Evolutionary conservation across 2,113 vertebrate genomes (phyloP).

Genomic region (Rhea americana): DNA sequence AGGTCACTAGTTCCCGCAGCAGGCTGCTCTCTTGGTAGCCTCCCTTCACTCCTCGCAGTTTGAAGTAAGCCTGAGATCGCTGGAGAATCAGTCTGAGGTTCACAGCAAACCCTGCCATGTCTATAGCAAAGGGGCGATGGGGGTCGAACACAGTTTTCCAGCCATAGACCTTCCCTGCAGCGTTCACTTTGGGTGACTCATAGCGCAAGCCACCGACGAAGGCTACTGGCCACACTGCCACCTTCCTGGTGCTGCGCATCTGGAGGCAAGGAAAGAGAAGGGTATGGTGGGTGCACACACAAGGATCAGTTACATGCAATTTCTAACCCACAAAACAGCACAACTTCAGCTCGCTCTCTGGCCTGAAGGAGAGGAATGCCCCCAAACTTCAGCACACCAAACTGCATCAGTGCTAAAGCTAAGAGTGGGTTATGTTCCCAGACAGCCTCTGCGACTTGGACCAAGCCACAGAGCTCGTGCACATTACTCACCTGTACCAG

Average conservation of each 20-base stretch:
- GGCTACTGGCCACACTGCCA: slow-evolving; percentile 97
- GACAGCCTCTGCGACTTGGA: background rate
- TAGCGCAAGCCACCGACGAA: slow-evolving; percentile 97
- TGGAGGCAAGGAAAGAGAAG: slow-evolving; percentile 50
- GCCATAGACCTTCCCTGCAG: slow-evolving; percentile 95
- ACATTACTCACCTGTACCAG: background rate
- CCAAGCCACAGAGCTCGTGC: background rate
- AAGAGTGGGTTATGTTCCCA: background rate
- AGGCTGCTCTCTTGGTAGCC: slow-evolving; percentile 98
- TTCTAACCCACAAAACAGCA: background rate
- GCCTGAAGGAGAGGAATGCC: fast-evolving
- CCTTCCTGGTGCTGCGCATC: slow-evolving; percentile 94
- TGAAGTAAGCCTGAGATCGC: slow-evolving; percentile 97
- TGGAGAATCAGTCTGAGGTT: slow-evolving; percentile 94
- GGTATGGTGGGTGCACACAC: background rate
- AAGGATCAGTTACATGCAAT: fast-evolving
- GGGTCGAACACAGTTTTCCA: slow-evolving; percentile 98
- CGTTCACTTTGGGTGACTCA: slow-evolving; percentile 94
- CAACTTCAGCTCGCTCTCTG: fast-evolving
- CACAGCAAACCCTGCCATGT: slow-evolving; percentile 98
- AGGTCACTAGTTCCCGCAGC: slow-evolving; percentile 93
- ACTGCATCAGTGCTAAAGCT: background rate
- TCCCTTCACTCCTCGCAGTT: slow-evolving; percentile 94
- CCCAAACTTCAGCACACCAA: background rate
- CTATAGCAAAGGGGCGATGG: slow-evolving; percentile 95